Conservation (phyloP, 2,113 vertebrate genomes). For the Gavialis gangeticus region DNA sequence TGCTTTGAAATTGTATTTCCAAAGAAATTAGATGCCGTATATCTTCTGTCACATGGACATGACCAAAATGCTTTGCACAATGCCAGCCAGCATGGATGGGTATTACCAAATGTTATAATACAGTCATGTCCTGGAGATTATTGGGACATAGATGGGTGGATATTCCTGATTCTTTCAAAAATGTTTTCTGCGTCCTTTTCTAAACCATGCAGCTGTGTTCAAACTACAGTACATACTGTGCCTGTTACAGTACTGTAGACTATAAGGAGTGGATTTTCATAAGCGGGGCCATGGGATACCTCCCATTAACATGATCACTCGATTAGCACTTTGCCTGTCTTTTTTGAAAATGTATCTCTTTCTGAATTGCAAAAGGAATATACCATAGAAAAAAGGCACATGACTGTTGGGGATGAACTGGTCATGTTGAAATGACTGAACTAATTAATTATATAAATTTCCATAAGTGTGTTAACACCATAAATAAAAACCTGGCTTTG, state of each 20-base stretch:
- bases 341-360: neutral
- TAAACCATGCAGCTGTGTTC: neutral
- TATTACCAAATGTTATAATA: neutral
- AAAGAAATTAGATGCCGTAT: neutral
- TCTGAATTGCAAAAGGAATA: neutral
- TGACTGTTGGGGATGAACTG: neutral
- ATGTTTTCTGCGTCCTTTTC: neutral
- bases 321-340: too few species aligned
- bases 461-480: accelerated
- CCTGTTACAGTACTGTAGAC: accelerated
- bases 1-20: neutral
- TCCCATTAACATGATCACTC: neutral
- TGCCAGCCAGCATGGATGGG: neutral
- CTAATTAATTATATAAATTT: neutral
- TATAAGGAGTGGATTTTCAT: neutral
- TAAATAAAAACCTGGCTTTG: accelerated
- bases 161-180: neutral
- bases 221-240: neutral
- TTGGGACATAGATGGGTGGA: neutral
- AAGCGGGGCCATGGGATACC: accelerated
- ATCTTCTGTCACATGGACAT: neutral
- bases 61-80: neutral
- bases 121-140: neutral
- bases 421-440: too few species aligned
- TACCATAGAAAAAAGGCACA: neutral